Base-by-base conservation (phyloP, 2,888 invertebrate species). In the Achlya flavicornis region DNA sequence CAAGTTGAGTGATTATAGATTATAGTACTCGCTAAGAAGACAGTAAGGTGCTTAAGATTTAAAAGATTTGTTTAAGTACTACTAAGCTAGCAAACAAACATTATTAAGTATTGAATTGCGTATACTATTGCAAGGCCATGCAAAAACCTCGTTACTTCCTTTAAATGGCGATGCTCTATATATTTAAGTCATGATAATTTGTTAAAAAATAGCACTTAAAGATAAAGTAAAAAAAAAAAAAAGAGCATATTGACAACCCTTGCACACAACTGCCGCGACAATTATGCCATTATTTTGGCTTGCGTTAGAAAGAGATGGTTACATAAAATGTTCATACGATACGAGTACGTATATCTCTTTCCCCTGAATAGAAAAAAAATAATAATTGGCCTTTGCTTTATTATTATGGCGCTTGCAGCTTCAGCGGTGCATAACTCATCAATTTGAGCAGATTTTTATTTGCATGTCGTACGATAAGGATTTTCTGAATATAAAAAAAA, bases 241-340 rank as follows among this genome's bases (percentile, higher is more conserved):
- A 35, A 35, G 7, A 38, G 3, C n/a, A 7, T 41, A 41, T 12
- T 60, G 41, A 60, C 60, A 60, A n/a, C 60, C 60, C 60, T 53
- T 60, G 41, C 41, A 41, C 16, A 35, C 26, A 26, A 60, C 60
- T 43, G 59, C 59, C 38, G n/a, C 41, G 26, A 26, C 43, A 60
- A 60, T 60, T 60, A 41, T 60, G 41, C 60, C 43, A 60, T 41
- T 41, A 60, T 60, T 60, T 60, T 11, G 60, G 16, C 38, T 16
- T 14, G 11, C 16, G 41, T 41, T 60, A 60, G 41, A 60, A 26
- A 41, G 60, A 41, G 41, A 41, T 26, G 26, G 41, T 26, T 26
- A 7, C 16, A 41, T 5, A 26, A 19, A 60, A 41, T 26, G 43
- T 43, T 26, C 41, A 60, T 60, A 26, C 26, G 26, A 60, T 60